phyloP scores from a whole-genome alignment of 2,797 vertebrate genomes.

The Lacerta agilis region DNA sequence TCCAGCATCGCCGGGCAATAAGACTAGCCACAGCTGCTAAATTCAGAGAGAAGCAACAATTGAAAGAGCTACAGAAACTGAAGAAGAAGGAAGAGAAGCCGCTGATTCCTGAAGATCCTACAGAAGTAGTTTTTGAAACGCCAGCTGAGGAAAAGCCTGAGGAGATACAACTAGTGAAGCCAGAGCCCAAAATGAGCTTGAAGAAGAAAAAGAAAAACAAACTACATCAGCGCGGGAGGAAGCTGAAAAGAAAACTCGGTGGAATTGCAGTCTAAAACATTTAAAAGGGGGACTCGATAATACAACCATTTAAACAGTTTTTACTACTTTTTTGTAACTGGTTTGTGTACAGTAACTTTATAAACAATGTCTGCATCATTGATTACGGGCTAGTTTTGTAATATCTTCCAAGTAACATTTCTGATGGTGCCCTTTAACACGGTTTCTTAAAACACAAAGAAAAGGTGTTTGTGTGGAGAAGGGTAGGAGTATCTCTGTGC shows the following conservation, averaged over 20 bases:
- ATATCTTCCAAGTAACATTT: not conserved
- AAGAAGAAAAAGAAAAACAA: conserved; percentile 79
- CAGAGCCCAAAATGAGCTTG: conserved; percentile 77
- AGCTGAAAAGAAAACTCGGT: conserved; percentile 74
- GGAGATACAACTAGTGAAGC: conserved; percentile 83
- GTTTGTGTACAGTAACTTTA: conserved; percentile 1
- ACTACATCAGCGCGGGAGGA: conserved; percentile 87
- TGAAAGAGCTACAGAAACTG: conserved; percentile 88
- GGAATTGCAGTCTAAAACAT: conserved; percentile 59
- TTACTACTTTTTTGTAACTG: not conserved
- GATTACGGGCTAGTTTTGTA: not conserved
- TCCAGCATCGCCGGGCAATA: conserved; percentile 86
- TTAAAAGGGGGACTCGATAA: not conserved
- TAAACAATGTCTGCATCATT: not conserved
- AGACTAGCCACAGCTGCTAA: conserved; percentile 86
- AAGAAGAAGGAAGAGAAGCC: conserved; percentile 81
- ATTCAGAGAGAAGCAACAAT: conserved; percentile 89
- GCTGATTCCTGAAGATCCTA: conserved; percentile 82
- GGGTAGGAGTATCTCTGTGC: not conserved
- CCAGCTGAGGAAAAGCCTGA: conserved; percentile 85
- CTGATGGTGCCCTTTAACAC: not conserved
- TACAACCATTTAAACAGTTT: not conserved
- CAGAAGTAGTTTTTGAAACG: conserved; percentile 87
- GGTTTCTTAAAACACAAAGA: not conserved
- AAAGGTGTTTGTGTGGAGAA: no score